phyloP scores from a whole-genome alignment of 2,113 vertebrate species.

The Campylomormyrus tamandua region DNA sequence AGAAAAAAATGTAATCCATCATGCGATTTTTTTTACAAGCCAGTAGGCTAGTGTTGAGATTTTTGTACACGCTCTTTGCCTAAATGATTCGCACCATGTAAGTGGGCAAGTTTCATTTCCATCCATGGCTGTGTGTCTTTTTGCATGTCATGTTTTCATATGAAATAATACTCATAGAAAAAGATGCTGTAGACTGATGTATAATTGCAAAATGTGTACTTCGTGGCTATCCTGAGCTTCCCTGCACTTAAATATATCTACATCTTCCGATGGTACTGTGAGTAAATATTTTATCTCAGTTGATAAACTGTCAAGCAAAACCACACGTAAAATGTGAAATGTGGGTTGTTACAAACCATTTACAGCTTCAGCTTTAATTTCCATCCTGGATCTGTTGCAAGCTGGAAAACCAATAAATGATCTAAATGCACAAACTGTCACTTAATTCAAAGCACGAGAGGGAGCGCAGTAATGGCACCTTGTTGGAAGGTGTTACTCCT shows the following conservation, averaged over 20 bases:
- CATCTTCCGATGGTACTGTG: neutral
- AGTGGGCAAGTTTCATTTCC: neutral
- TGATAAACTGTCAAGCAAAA: neutral
- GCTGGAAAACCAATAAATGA: neutral
- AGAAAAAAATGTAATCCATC: neutral
- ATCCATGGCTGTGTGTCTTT: neutral
- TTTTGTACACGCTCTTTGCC: neutral
- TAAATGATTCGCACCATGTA: neutral
- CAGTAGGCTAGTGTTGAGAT: neutral
- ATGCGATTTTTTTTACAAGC: neutral
- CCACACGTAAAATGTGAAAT: neutral
- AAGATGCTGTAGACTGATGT: neutral
- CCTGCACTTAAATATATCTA: neutral
- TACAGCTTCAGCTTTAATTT: neutral
- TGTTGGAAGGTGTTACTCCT: conserved; percentile 66
- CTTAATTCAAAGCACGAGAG: neutral
- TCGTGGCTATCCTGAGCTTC: neutral
- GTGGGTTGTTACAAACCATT: neutral
- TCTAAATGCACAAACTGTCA: conserved; percentile 11
- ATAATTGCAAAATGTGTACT: neutral
- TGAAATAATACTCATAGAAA: neutral
- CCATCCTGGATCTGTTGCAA: neutral
- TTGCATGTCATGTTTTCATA: neutral
- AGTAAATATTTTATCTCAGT: neutral
- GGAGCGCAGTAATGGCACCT: conserved; percentile 60